Base-by-base conservation (phyloP, 2,888 invertebrate genomes). In the Ornithoptera alexandrae region DNA sequence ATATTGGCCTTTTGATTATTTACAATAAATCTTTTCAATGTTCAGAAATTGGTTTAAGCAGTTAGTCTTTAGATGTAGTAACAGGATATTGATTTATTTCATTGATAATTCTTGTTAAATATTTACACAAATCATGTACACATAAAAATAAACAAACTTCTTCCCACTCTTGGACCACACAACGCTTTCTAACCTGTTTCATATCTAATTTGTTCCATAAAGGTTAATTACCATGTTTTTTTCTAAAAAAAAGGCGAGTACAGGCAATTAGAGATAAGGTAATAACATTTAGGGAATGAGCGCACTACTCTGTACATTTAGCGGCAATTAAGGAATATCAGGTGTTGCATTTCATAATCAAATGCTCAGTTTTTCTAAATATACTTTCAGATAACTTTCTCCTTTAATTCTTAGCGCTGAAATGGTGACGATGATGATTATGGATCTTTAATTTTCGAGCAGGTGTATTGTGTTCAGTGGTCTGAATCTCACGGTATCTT, bases 141-240 rank as follows among this genome's bases (percentile, higher is more conserved):
- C 17, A 17, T 5, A 50, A 5, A 10, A 50, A 50, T 50, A 50
- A 15, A 50, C 50, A 50, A 50, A 50, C 50, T 50, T 17, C 18
- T 50, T 15, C 15, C 15, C 15, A 15, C 15, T 50, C 18, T 59
- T 62, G 58, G 67, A 70, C 70, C 70, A 70, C 70, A 70, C 70
- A 67, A 10, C 36, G 64, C 67, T 67, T 60, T 67, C 67, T 63
- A 66, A 57, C 60, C 39, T 70, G 64, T 58, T 64, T 70, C 67
- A 70, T 64, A 64, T 70, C 70, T 67, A 70, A 70, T 70, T 67
- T 70, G 70, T 61, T 57, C 70, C 64, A 70, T 67, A 64, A 67
- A 70, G 56, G 67, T 58, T 66, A 70, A 70, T 67, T 67, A 70
- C 67, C 56, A 64, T 64, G 17, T 60, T 60, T 39, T 59, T 70